These are phyloP conservation scores for Phycodurus eques DNA, from an alignment of 2,113 vertebrate genomes.

Conservation along the genomic window DNA sequence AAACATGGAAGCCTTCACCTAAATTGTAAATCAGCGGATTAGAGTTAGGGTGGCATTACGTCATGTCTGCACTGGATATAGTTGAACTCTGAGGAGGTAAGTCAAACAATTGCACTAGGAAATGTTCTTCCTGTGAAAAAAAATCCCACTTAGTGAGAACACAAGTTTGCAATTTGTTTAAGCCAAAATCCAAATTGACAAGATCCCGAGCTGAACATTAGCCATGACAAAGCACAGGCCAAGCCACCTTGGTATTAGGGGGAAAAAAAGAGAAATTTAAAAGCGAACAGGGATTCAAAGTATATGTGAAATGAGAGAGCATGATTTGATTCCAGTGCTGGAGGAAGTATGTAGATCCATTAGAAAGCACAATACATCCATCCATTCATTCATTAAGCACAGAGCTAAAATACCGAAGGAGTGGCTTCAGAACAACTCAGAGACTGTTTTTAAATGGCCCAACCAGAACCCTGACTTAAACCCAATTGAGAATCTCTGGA, in stretches of 20 bases:
- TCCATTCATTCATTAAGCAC: no score
- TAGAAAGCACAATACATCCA: neutral
- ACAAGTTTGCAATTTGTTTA: slow-evolving; percentile 57
- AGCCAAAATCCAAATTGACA: slow-evolving; percentile 35
- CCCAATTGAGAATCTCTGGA: no score
- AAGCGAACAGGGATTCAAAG: neutral
- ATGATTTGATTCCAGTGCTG: neutral
- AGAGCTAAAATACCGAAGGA: no score
- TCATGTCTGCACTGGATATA: slow-evolving; percentile 33
- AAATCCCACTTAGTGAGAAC: slow-evolving; percentile 22
- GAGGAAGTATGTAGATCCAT: neutral
- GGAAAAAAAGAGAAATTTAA: neutral
- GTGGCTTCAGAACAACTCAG: no score
- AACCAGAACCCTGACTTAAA: no score
- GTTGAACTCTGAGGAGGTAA: slow-evolving; percentile 37
- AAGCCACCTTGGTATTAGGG: slow-evolving; percentile 24
- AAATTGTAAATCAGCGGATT: neutral
- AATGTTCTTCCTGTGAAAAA: slow-evolving; percentile 39
- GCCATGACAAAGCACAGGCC: slow-evolving; percentile 24
- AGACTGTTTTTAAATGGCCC: no score
- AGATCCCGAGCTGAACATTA: slow-evolving; percentile 40
- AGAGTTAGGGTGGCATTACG: slow-evolving; percentile 16
- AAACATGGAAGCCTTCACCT: slow-evolving; percentile 10
- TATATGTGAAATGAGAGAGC: neutral
- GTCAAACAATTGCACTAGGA: slow-evolving; percentile 36